Percentiles rank a stretch among this genome's conserved stretches.
These are phyloP conservation scores for Gopherus flavomarginatus DNA, from an alignment of 2,113 vertebrate genomes.

Conservation along the genomic window DNA sequence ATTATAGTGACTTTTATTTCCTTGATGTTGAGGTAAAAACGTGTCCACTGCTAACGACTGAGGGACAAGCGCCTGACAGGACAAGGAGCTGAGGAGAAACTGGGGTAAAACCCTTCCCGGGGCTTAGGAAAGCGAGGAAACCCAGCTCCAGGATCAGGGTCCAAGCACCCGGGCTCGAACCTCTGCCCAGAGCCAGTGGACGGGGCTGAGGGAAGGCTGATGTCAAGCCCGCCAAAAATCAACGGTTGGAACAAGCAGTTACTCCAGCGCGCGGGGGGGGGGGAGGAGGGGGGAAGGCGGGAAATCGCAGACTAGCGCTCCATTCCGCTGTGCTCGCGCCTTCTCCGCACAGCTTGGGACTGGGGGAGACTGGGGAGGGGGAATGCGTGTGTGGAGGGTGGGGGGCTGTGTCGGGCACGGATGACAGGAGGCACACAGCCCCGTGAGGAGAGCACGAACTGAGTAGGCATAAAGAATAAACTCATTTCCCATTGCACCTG, in stretches of 20 bases:
- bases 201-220: rapidly evolving
- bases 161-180: no score
- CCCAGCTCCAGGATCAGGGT: no score
- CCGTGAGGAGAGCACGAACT: rapidly evolving
- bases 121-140: background rate
- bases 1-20: background rate
- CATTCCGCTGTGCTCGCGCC: rapidly evolving
- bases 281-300: background rate
- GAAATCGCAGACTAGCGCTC: background rate
- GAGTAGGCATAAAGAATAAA: rapidly evolving
- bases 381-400: background rate
- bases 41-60: rapidly evolving
- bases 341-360: background rate
- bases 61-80: background rate
- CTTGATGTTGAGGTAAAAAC: background rate
- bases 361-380: background rate
- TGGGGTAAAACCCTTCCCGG: background rate
- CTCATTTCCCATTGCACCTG: rapidly evolving
- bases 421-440: rapidly evolving
- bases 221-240: background rate
- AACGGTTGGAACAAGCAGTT: rapidly evolving
- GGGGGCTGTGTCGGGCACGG: background rate
- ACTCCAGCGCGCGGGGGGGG: background rate
- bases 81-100: background rate
- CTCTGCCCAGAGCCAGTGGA: background rate